Evolutionary conservation across 1,140 invertebrate genomes (phyloP).

Genomic region (Procambarus virginalis): DNA sequence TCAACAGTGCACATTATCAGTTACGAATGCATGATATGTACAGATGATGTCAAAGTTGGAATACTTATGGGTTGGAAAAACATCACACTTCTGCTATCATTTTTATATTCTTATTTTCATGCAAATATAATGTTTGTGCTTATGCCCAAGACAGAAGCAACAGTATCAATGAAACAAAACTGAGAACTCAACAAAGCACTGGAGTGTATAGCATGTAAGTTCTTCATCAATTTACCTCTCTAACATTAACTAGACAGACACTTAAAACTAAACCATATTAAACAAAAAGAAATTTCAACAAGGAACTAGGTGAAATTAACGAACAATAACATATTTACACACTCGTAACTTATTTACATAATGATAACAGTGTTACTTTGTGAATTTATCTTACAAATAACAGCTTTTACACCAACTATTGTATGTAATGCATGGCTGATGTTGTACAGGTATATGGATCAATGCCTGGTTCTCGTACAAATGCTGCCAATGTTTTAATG

Average conservation of each 20-base stretch:
- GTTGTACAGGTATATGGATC: not conserved
- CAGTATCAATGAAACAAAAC: not conserved
- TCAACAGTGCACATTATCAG: not conserved
- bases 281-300: not conserved
- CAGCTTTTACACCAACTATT: not conserved
- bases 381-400: slow-evolving; percentile 1
- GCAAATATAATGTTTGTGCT: slow-evolving; percentile 10
- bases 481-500: not conserved
- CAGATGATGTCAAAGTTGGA: not conserved
- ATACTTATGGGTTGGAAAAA: not conserved
- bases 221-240: not conserved
- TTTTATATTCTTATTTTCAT: slow-evolving; percentile 1
- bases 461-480: not conserved
- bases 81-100: not conserved
- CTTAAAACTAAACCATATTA: not conserved
- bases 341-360: not conserved
- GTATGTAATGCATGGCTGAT: not conserved
- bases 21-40: not conserved
- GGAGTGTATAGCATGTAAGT: slow-evolving; percentile 28
- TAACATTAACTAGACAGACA: not conserved
- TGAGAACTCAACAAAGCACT: slow-evolving; percentile 1
- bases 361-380: not conserved
- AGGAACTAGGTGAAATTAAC: not conserved
- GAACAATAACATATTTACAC: slow-evolving; percentile 1
- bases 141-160: not conserved